phyloP scores from a whole-genome alignment of 2,888 invertebrate species.

The Axea sp. region DNA sequence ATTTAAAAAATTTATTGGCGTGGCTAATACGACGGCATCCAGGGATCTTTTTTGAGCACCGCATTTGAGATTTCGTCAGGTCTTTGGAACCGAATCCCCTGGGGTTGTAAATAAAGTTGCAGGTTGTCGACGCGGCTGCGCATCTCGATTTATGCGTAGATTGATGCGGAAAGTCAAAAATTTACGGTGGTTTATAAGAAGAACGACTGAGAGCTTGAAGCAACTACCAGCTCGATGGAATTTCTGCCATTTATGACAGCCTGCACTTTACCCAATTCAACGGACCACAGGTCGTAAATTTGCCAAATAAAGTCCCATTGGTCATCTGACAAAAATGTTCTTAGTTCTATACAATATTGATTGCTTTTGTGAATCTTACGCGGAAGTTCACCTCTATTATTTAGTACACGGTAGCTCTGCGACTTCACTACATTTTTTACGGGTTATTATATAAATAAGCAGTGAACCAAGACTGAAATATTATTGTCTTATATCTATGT shows the following conservation, averaged over 20 bases:
- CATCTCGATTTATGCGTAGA: slow-evolving; percentile 14
- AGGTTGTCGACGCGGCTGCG: slow-evolving; percentile 50
- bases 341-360: slow-evolving; percentile 20
- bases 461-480: background rate
- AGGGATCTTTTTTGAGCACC: slow-evolving; percentile 14
- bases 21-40: slow-evolving; percentile 60
- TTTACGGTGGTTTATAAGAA: slow-evolving; percentile 71
- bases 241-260: slow-evolving; percentile 60
- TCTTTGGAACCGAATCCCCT: slow-evolving; percentile 7
- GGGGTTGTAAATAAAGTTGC: slow-evolving; percentile 67
- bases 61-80: slow-evolving; percentile 41
- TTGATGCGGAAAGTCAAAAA: slow-evolving; percentile 61
- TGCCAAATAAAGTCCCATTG: slow-evolving; percentile 58
- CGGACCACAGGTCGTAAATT: slow-evolving; percentile 65
- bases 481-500: slow-evolving; percentile 23
- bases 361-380: slow-evolving; percentile 47
- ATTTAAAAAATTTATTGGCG: slow-evolving; percentile 68
- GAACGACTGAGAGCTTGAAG: slow-evolving; percentile 68
- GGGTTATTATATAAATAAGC: slow-evolving; percentile 7
- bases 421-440: slow-evolving; percentile 19
- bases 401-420: slow-evolving; percentile 40
- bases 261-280: slow-evolving; percentile 69
- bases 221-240: slow-evolving; percentile 65
- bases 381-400: slow-evolving; percentile 35
- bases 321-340: slow-evolving; percentile 22